phyloP scores from a whole-genome alignment of 2,113 vertebrate species.

The Pachycephala philippinensis region DNA sequence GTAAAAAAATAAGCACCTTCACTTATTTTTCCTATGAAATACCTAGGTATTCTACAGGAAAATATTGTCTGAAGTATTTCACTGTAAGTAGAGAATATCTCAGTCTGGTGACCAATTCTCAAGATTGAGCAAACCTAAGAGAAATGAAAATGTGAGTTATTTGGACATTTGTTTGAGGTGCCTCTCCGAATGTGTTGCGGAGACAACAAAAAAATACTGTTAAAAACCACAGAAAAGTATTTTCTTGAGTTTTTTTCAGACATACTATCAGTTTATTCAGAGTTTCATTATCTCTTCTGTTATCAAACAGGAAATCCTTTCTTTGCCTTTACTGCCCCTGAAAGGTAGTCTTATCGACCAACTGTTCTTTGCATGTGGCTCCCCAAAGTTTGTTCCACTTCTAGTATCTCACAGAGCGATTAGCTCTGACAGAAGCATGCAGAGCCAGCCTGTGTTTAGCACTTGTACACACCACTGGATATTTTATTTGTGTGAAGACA shows the following conservation, averaged over 20 bases:
- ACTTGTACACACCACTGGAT: neutral
- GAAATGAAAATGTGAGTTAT: neutral
- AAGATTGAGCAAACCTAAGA: neutral
- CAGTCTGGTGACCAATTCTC: neutral
- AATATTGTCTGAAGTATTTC: neutral
- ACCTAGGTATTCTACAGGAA: neutral
- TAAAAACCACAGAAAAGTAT: neutral
- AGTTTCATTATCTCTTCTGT: neutral
- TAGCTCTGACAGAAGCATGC: neutral
- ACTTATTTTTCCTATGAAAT: neutral
- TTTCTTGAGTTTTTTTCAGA: neutral
- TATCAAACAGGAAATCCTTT: conserved; percentile 40
- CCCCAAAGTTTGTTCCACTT: conserved; percentile 16
- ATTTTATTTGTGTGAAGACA: neutral
- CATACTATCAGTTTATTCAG: neutral
- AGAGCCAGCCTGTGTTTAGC: neutral
- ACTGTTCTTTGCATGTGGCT: neutral
- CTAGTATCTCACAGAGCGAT: neutral
- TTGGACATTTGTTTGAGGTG: neutral
- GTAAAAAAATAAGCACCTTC: neutral
- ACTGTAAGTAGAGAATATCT: neutral
- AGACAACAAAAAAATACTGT: neutral
- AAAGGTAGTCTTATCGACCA: conserved; percentile 15
- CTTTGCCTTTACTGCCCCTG: conserved; percentile 23
- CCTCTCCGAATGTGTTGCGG: neutral